Percentiles rank a stretch among this genome's conserved stretches.
These are phyloP conservation scores for Empidonax alnorum DNA, from an alignment of 2,113 vertebrate genomes.

Conservation along the genomic window DNA sequence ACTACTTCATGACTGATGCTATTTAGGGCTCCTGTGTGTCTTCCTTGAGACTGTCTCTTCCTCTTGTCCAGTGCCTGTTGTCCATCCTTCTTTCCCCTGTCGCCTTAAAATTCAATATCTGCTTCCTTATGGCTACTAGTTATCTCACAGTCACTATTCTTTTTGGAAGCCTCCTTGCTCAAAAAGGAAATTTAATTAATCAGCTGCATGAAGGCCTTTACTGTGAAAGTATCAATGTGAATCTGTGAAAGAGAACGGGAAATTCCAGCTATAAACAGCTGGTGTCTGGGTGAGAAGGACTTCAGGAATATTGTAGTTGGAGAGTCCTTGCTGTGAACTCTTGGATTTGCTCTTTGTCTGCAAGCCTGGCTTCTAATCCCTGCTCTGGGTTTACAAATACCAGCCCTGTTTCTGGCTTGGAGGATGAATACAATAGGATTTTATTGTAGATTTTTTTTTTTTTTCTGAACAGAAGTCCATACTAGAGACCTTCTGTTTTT, in stretches of 20 bases:
- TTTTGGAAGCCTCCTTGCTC: not conserved
- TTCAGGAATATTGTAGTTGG: not conserved
- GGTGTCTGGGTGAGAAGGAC: not conserved
- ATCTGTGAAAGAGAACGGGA: not conserved
- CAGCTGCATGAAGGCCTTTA: not conserved
- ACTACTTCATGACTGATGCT: not conserved
- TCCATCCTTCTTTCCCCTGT: not conserved
- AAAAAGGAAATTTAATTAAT: not conserved
- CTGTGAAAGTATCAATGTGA: not conserved
- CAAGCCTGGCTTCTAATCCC: constrained; percentile 22
- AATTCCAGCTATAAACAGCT: not conserved
- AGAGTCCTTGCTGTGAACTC: constrained; percentile 1
- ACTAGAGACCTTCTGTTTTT: not conserved
- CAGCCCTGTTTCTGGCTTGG: not conserved
- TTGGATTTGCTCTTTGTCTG: constrained; percentile 27
- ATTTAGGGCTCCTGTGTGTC: not conserved
- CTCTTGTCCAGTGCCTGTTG: not conserved
- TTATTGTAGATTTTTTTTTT: not conserved
- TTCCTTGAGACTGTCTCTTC: not conserved
- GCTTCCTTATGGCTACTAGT: not conserved
- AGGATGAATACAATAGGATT: not conserved
- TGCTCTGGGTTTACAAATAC: not conserved
- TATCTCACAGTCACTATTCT: not conserved
- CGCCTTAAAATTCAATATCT: not conserved
- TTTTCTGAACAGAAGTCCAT: not conserved